Evolutionary conservation across 2,797 vertebrate species (phyloP).

Genomic region (Coregonus suidteri): DNA sequence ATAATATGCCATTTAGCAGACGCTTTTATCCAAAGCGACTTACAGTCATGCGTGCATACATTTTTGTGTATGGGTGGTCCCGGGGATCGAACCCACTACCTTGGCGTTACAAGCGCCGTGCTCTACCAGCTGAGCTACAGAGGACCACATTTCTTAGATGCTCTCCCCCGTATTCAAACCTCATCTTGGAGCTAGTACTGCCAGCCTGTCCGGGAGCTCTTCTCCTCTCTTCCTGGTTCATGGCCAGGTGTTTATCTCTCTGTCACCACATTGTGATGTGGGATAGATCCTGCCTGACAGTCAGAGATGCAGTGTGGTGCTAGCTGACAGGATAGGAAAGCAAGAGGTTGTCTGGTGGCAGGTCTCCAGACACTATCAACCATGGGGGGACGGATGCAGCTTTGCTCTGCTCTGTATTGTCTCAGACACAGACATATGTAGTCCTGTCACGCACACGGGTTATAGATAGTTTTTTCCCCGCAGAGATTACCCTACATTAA

Average conservation of each 20-base stretch:
- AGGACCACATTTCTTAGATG: slow-evolving; percentile 6
- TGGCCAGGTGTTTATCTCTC: slow-evolving; percentile 42
- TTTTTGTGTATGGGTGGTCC: too few species aligned
- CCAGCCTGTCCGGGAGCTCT: slow-evolving; percentile 25
- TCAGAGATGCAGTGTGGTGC: background rate
- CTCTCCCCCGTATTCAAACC: slow-evolving; percentile 9
- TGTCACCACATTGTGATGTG: slow-evolving; percentile 18
- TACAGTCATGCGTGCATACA: too few species aligned
- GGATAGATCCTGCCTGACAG: slow-evolving; percentile 37
- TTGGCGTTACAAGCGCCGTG: too few species aligned
- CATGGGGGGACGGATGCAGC: background rate
- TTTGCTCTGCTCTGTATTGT: background rate
- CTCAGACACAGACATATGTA: background rate
- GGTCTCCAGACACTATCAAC: background rate
- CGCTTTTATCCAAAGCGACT: too few species aligned
- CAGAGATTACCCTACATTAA: background rate
- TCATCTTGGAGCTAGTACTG: slow-evolving; percentile 21
- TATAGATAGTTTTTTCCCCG: background rate
- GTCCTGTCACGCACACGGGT: background rate
- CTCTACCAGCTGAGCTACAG: too few species aligned
- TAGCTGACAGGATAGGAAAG: background rate
- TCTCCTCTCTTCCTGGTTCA: slow-evolving; percentile 5
- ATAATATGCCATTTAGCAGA: too few species aligned
- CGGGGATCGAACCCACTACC: too few species aligned
- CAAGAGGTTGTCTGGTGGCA: background rate